Conservation (phyloP, 2,113 vertebrate genomes). For the Lophochroa leadbeateri region DNA sequence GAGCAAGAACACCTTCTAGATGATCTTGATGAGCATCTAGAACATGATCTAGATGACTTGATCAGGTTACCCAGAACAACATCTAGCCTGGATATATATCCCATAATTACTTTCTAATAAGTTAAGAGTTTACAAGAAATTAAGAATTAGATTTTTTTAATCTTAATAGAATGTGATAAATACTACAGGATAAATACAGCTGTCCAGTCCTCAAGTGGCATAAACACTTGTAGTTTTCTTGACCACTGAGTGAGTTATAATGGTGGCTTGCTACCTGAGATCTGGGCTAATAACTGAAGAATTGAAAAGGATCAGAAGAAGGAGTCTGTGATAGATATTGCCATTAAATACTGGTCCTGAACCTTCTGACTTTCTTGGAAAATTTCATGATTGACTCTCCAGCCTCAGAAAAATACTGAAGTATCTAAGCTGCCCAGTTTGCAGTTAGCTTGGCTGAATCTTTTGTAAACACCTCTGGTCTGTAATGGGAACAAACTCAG, state of each 20-base stretch:
- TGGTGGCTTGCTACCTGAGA: not conserved
- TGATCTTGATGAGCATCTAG: too few species aligned
- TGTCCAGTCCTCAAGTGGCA: not conserved
- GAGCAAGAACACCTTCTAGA: not conserved
- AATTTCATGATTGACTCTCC: not conserved
- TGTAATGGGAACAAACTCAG: not conserved
- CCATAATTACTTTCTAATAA: not conserved
- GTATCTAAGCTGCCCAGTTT: not conserved
- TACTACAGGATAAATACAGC: not conserved
- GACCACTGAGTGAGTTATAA: not conserved
- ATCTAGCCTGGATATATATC: not conserved
- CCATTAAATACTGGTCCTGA: not conserved
- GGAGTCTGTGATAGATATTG: not conserved
- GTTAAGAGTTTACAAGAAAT: not conserved
- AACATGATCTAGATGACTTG: not conserved
- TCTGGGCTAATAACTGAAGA: not conserved
- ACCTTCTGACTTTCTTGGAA: not conserved
- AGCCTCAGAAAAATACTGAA: not conserved
- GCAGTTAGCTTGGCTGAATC: not conserved
- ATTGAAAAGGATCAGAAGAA: not conserved
- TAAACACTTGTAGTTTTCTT: not conserved
- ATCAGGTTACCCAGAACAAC: not conserved
- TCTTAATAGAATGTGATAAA: not conserved
- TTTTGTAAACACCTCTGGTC: not conserved
- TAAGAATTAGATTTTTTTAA: not conserved